Base-by-base conservation (phyloP, 2,797 vertebrate genomes). In the Myotis pilosus region DNA sequence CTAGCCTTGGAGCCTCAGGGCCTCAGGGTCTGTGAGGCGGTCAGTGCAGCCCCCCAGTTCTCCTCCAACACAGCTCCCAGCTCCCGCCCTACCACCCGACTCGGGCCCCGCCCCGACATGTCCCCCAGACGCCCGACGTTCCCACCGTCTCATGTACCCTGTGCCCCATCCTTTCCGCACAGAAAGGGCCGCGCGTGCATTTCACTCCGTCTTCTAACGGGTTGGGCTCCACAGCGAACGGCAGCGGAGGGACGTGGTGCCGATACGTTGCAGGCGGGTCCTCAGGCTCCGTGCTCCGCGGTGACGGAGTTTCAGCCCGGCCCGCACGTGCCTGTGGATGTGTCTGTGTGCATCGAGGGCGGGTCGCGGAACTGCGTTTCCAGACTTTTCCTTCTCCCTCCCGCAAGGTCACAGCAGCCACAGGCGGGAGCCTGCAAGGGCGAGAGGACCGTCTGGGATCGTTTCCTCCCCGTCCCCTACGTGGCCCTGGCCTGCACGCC, bases 161-260 rank as follows among this genome's bases (percentile, higher is more conserved):
- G n/a, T 19, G n/a, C 20, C 33, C 66, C 66, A 1, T 9, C 64
- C 0, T 20, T 9, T 16, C 62, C 2, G 16, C 2, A 15, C 15
- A 8, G 30, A 66, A 19, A n/a, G n/a, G 4, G n/a, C n/a, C 30
- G 17, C 3, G n/a, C 9, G 64, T 33, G 10, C 13, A 9, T 33
- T 20, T 36, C 64, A 20, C n/a, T 11, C 66, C 19, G 19, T 47
- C 12, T 47, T 95, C 96, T 97, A 97, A 96, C 94, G 97, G 96
- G 84, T 95, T 97, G 96, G 92, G 96, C 96, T 97, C 93, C 91
- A 7, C 92, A 89, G 94, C 93, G 97, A 92, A 95, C 44, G 87
- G 95, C 85, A 85, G 95, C 94, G 95, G 88, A 89, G 93, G 97
- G 97, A 68, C 57, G 78, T 97, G 97, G 95, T 96, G 94, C 93